A percentile compares a stretch with the other conserved stretches of the same genome.
Evolutionary conservation across 2,113 vertebrate genomes (phyloP).

Genomic region (Oreotrochilus melanogaster): DNA sequence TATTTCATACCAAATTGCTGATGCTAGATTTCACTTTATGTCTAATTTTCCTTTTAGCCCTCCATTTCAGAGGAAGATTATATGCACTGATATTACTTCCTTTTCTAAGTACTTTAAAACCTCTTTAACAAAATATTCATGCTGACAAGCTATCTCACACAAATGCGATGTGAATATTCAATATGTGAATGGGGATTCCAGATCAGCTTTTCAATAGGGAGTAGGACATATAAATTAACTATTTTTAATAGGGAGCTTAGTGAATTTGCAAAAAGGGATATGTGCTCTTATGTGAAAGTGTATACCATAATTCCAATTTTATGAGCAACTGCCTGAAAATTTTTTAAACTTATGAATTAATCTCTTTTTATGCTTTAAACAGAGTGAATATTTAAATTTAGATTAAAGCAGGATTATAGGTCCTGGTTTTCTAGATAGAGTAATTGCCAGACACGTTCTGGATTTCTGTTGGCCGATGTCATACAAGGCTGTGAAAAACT

Average conservation of each 20-base stretch:
- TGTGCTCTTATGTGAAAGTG: neutral
- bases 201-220: neutral
- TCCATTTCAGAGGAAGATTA: slow-evolving; percentile 25
- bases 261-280: neutral
- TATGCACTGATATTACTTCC: neutral
- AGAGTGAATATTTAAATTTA: neutral
- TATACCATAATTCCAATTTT: neutral
- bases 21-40: neutral
- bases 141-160: neutral
- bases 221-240: neutral
- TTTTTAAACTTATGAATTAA: neutral
- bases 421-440: neutral
- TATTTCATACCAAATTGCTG: neutral
- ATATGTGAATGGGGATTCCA: neutral
- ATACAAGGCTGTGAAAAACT: neutral
- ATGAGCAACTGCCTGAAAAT: neutral
- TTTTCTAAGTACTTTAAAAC: slow-evolving; percentile 11
- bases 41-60: neutral
- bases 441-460: neutral
- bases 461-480: neutral
- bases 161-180: neutral
- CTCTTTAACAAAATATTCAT: slow-evolving; percentile 20
- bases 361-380: neutral
- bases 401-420: neutral
- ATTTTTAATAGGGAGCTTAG: neutral